Evolutionary conservation across 2,797 vertebrate genomes (phyloP).

Genomic region (Oceanodroma leucorhoa): DNA sequence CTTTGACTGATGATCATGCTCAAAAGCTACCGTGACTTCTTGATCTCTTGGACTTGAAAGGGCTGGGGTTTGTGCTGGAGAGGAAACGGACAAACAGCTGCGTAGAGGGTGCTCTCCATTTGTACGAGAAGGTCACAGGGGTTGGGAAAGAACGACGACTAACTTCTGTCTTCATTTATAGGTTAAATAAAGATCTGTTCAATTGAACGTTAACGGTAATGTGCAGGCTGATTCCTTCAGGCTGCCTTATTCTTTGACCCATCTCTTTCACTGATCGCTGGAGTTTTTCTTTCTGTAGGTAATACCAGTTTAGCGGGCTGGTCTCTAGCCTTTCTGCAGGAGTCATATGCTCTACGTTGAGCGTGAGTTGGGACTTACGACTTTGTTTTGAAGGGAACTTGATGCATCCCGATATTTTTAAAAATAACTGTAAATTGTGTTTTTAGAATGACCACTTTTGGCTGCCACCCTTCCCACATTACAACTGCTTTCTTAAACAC

Average conservation of each 20-base stretch:
- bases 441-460: neutral
- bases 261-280: neutral
- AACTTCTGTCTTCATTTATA: neutral
- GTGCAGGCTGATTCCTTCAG: neutral
- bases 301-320: neutral
- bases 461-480: neutral
- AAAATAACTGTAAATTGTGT: neutral
- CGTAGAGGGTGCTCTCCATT: neutral
- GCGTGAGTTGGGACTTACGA: neutral
- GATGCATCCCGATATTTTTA: neutral
- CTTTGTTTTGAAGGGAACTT: neutral
- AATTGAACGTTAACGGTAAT: neutral
- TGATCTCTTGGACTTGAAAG: neutral
- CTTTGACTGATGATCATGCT: neutral
- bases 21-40: neutral
- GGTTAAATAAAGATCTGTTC: neutral
- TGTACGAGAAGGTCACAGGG: neutral
- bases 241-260: neutral
- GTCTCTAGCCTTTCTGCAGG: neutral
- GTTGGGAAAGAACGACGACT: neutral
- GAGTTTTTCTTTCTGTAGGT: neutral
- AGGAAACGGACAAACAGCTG: neutral
- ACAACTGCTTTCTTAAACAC: constrained; percentile 31
- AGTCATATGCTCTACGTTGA: neutral
- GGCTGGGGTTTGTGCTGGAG: neutral